These are phyloP conservation scores for Eueremaeus valkanovi DNA, from an alignment of 2,888 invertebrate genomes.

Conservation along the genomic window DNA sequence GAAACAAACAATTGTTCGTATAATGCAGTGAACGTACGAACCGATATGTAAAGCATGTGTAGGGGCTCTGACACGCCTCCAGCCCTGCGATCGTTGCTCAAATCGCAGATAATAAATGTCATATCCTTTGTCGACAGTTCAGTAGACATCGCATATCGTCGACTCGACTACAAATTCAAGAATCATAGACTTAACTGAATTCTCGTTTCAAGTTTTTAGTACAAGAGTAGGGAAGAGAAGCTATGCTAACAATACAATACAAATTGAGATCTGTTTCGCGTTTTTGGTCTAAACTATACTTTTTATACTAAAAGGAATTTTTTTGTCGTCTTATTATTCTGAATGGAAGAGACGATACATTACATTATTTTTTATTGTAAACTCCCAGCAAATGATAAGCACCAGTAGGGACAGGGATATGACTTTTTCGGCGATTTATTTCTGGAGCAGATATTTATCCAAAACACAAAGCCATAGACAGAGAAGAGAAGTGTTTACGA, in stretches of 20 bases:
- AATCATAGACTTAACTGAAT: conserved; percentile 6
- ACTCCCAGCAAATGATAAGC: conserved; percentile 17
- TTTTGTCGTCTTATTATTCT: background rate
- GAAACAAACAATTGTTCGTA: background rate
- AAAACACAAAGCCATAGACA: background rate
- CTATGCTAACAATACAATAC: background rate
- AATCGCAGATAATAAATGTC: conserved; percentile 20
- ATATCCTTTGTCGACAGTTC: background rate
- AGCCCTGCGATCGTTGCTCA: background rate
- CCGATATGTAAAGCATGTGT: conserved; percentile 16
- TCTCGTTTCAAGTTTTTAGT: background rate
- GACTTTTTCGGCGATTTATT: conserved; percentile 29
- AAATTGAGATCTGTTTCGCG: conserved; percentile 17
- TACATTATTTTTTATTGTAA: conserved; percentile 18
- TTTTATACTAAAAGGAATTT: conserved; percentile 1
- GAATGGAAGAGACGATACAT: conserved; percentile 16
- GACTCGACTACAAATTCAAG: conserved; percentile 1
- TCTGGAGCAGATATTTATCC: conserved; percentile 25
- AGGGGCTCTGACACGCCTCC: background rate
- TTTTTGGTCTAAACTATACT: conserved; percentile 3
- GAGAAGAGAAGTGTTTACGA: conserved; percentile 16
- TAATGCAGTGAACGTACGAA: no score
- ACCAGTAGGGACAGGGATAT: conserved; percentile 13
- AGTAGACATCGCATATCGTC: background rate
- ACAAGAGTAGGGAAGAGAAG: background rate